Conservation (phyloP, 2,888 invertebrate genomes). For the Xanthorhoe designata region DNA sequence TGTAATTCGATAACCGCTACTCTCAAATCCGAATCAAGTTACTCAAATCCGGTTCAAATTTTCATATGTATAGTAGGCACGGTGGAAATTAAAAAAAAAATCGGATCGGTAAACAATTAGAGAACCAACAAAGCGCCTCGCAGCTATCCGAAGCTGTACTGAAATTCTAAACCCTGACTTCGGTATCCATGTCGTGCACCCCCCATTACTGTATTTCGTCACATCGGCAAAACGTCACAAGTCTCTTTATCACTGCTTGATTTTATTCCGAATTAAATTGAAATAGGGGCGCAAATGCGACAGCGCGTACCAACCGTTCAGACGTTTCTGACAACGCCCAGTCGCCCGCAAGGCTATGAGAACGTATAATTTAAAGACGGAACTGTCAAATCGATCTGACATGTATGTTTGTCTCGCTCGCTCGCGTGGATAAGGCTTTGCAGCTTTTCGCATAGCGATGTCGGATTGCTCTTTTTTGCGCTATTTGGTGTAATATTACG, state of each 20-base stretch:
- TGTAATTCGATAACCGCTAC: constrained; percentile 58
- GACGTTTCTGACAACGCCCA: constrained; percentile 53
- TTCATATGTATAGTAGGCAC: constrained; percentile 58
- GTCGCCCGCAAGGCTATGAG: constrained; percentile 82
- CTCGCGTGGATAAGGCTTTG: constrained; percentile 55
- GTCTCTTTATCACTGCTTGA: constrained; percentile 5
- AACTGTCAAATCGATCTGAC: constrained; percentile 57
- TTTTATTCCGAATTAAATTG: constrained; percentile 28
- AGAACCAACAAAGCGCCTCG: constrained; percentile 82
- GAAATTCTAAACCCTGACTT: constrained; percentile 85
- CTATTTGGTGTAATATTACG: constrained; percentile 80
- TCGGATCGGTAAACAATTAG: constrained; percentile 78
- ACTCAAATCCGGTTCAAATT: constrained; percentile 55
- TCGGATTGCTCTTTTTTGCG: constrained; percentile 81
- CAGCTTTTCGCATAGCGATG: constrained; percentile 70
- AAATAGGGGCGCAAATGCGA: constrained; percentile 49
- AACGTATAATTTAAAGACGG: constrained; percentile 86
- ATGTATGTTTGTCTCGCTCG: constrained; percentile 65
- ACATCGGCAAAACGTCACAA: constrained; percentile 54
- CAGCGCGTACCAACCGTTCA: constrained; percentile 39
- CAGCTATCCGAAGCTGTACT: constrained; percentile 85
- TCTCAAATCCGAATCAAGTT: constrained; percentile 52
- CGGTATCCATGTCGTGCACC: constrained; percentile 84
- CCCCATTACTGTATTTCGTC: constrained; percentile 84
- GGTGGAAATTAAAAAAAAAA: constrained; percentile 69